Percentiles rank a stretch among this genome's conserved stretches.
Evolutionary conservation across 2,888 invertebrate species (phyloP).

Genomic region (Nemotelus nigrinus): DNA sequence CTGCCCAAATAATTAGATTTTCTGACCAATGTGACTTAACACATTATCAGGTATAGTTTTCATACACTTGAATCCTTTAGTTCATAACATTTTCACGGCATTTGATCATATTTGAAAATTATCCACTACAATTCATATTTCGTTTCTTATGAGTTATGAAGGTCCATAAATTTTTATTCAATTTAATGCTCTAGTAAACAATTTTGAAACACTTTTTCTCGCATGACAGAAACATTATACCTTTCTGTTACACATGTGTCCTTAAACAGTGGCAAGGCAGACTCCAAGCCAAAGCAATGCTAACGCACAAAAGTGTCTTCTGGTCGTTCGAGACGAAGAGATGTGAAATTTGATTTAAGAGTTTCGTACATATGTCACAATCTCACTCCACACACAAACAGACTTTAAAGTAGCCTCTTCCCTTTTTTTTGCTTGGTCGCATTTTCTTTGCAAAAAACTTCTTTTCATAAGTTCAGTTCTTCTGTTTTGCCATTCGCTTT

Average conservation of each 20-base stretch:
- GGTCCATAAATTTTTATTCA: constrained; percentile 65
- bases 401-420: no score
- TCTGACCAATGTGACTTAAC: no score
- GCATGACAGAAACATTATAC: neutral
- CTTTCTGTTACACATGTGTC: constrained; percentile 18
- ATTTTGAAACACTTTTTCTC: constrained; percentile 56
- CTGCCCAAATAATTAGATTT: no score
- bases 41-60: no score
- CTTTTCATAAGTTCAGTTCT: neutral
- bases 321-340: constrained; percentile 6
- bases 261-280: no score
- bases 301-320: constrained; percentile 44
- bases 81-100: constrained; percentile 10
- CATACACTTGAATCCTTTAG: no score
- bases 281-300: constrained; percentile 33
- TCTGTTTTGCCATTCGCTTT: neutral
- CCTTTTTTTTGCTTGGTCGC: neutral
- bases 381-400: no score
- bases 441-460: neutral
- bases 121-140: constrained; percentile 54
- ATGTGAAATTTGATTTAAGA: constrained; percentile 42
- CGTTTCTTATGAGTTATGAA: constrained; percentile 56
- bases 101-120: constrained; percentile 40
- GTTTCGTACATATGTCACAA: constrained; percentile 26
- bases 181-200: constrained; percentile 65